phyloP scores from a whole-genome alignment of 1,140 invertebrate species.

The Leptinotarsa defecta region DNA sequence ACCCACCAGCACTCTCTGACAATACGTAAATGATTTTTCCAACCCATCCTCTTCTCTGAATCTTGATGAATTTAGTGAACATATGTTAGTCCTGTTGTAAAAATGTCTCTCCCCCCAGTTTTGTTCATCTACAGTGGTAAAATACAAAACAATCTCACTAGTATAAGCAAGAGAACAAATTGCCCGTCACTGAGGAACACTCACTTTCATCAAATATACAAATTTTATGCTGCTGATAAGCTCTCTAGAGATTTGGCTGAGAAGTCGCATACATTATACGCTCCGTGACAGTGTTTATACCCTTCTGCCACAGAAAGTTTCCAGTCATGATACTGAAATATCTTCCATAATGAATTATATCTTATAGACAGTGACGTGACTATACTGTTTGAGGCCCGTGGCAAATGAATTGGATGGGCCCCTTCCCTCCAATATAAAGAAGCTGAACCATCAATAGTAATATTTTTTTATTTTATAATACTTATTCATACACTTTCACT shows the following conservation, averaged over 20 bases:
- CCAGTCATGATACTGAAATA: not conserved
- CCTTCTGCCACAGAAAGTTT: not conserved
- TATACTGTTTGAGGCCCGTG: too few species aligned
- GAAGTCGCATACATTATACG: not conserved
- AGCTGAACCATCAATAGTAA: too few species aligned
- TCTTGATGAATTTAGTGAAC: not conserved
- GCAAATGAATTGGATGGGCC: too few species aligned
- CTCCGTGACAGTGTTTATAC: not conserved
- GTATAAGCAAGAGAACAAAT: conserved; percentile 24
- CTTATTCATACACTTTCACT: too few species aligned
- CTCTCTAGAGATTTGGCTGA: not conserved
- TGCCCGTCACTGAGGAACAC: not conserved
- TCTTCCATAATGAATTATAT: not conserved
- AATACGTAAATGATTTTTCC: not conserved
- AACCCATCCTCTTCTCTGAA: not conserved
- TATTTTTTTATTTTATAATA: too few species aligned
- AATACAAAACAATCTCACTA: conserved; percentile 22
- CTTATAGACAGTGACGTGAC: too few species aligned
- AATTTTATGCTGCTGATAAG: not conserved
- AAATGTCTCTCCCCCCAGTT: not conserved
- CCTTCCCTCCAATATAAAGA: too few species aligned
- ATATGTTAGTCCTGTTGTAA: conserved; percentile 2
- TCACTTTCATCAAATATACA: not conserved
- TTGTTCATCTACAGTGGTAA: conserved; percentile 20
- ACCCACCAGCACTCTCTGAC: not conserved